Evolutionary conservation across 2,113 vertebrate genomes (phyloP).

Genomic region (Empidonax traillii): DNA sequence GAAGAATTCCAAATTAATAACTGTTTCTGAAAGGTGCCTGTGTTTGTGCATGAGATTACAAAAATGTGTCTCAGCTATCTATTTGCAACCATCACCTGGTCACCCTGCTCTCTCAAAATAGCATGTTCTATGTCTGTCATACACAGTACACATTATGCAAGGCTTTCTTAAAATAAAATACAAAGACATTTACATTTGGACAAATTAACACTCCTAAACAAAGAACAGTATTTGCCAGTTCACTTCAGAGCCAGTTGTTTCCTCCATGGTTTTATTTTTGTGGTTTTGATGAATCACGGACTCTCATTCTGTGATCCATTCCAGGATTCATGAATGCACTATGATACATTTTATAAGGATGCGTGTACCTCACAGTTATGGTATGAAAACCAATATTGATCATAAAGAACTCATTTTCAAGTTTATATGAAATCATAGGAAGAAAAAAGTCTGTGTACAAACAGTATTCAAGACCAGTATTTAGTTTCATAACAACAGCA

Average conservation of each 20-base stretch:
- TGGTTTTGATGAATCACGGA: neutral
- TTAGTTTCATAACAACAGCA: neutral
- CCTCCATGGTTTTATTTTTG: neutral
- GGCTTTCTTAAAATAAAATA: neutral
- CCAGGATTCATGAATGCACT: neutral
- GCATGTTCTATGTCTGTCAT: neutral
- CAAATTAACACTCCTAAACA: neutral
- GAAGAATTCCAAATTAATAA: neutral
- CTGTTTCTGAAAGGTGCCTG: neutral
- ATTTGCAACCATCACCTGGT: neutral
- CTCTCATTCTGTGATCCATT: neutral
- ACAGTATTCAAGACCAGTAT: neutral
- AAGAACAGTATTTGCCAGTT: neutral
- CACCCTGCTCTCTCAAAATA: neutral
- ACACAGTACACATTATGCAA: neutral
- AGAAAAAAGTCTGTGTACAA: neutral
- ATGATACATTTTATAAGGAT: neutral
- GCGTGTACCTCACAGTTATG: neutral
- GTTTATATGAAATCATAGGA: neutral
- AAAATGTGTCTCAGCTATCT: neutral
- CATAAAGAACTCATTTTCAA: neutral
- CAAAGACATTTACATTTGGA: neutral
- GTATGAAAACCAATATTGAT: neutral
- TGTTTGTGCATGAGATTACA: neutral
- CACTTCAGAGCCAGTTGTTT: neutral